A percentile compares a stretch with the other conserved stretches of the same genome.
phyloP scores from a whole-genome alignment of 2,888 invertebrate genomes.

The Drosophila paucipuncta region DNA sequence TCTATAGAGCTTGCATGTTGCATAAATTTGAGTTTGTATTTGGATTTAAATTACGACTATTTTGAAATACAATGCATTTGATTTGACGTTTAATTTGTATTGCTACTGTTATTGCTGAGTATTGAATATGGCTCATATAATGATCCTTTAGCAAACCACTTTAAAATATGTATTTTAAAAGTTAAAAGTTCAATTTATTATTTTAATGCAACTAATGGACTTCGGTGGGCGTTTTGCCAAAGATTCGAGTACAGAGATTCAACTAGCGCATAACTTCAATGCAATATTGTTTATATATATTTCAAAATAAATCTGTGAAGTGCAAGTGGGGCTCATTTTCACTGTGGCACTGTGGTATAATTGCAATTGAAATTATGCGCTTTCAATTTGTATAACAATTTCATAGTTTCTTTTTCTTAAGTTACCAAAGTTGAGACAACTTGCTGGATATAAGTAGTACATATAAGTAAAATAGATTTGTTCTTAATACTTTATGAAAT shows the following conservation, averaged over 20 bases:
- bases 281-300: slow-evolving; percentile 1
- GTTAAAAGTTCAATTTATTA: slow-evolving; percentile 10
- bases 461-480: slow-evolving; percentile 20
- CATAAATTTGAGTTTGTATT: slow-evolving; percentile 42
- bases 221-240: slow-evolving; percentile 75
- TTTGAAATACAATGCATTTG: slow-evolving; percentile 46
- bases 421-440: not conserved
- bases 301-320: not conserved
- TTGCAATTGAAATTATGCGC: slow-evolving; percentile 49
- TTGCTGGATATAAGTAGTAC: not conserved
- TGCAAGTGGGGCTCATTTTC: slow-evolving; percentile 36
- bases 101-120: slow-evolving; percentile 30
- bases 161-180: slow-evolving; percentile 15
- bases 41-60: slow-evolving; percentile 40
- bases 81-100: slow-evolving; percentile 15
- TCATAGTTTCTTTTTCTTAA: not conserved
- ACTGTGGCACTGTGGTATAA: not conserved
- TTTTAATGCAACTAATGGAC: slow-evolving; percentile 42
- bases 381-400: slow-evolving; percentile 13
- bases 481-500: slow-evolving; percentile 24
- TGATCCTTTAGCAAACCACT: slow-evolving; percentile 61
- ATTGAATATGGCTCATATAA: slow-evolving; percentile 24
- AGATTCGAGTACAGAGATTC: slow-evolving; percentile 41
- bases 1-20: slow-evolving; percentile 34
- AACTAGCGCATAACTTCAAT: slow-evolving; percentile 44